phyloP scores from a whole-genome alignment of 2,113 vertebrate genomes.

The Nannobrachium achirus region DNA sequence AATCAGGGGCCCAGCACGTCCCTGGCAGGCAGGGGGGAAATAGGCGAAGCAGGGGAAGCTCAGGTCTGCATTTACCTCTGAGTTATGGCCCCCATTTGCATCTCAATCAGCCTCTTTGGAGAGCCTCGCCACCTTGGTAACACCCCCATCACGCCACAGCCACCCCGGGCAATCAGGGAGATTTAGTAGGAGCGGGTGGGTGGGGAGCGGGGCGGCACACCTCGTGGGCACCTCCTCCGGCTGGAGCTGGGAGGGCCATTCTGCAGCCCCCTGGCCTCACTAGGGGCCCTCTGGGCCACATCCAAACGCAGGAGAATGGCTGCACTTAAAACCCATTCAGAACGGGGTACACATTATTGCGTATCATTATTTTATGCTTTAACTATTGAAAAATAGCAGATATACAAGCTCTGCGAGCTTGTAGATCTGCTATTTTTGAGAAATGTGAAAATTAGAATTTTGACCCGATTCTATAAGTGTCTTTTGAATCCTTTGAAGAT shows the following conservation, averaged over 20 bases:
- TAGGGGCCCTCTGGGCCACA: constrained; percentile 83
- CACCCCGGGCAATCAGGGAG: constrained; percentile 82
- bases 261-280: constrained; percentile 72
- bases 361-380: no score
- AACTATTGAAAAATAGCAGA: no score
- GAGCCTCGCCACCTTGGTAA: constrained; percentile 86
- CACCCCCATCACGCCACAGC: constrained; percentile 76
- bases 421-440: no score
- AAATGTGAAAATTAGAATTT: no score
- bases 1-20: no score
- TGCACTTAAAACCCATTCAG: no score
- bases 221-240: constrained; percentile 65
- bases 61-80: constrained; percentile 91
- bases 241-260: constrained; percentile 69
- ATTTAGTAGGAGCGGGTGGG: constrained; percentile 69
- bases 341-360: no score
- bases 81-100: constrained; percentile 96
- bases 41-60: constrained; percentile 71
- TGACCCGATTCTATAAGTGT: no score
- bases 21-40: no score
- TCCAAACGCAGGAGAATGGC: constrained; percentile 76
- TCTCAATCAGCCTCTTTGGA: constrained; percentile 92
- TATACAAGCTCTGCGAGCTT: no score
- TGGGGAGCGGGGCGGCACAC: constrained; percentile 62
- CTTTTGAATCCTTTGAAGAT: no score